These are phyloP conservation scores for Macropis europaea DNA, from an alignment of 2,888 invertebrate species.

Conservation along the genomic window DNA sequence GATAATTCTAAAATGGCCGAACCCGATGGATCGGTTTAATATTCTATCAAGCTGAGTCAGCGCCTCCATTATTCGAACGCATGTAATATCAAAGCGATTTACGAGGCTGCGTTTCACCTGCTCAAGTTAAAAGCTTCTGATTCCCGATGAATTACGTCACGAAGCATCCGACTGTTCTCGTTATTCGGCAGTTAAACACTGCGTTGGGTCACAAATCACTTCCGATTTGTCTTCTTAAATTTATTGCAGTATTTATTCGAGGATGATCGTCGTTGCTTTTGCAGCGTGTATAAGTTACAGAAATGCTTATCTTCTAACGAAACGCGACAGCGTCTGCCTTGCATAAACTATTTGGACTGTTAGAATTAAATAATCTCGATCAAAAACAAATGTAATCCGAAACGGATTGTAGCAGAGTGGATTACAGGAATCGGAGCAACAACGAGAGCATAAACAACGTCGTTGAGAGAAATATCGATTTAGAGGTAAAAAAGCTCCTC, in stretches of 20 bases:
- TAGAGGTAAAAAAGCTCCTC: neutral
- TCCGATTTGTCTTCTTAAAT: too few relatives aligned
- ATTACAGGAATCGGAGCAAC: neutral
- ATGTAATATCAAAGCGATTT: conserved; percentile 17
- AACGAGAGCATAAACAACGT: neutral
- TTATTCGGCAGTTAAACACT: neutral
- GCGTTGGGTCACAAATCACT: neutral
- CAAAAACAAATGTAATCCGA: too few relatives aligned
- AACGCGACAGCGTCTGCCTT: too few relatives aligned
- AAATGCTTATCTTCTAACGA: too few relatives aligned
- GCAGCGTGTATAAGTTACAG: too few relatives aligned
- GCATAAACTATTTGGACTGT: too few relatives aligned
- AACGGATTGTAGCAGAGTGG: neutral
- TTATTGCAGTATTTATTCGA: too few relatives aligned
- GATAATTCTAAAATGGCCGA: conserved; percentile 15
- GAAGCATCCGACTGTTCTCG: conserved; percentile 1
- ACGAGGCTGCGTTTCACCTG: neutral
- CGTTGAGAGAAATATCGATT: neutral
- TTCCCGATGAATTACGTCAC: conserved; percentile 26
- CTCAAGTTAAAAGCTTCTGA: conserved; percentile 38
- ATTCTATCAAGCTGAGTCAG: conserved; percentile 14
- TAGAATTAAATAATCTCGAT: too few relatives aligned
- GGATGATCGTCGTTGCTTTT: too few relatives aligned
- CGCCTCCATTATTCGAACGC: neutral
- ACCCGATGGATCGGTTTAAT: conserved; percentile 13